Evolutionary conservation across 2,888 invertebrate genomes (phyloP), one percentile per base, ranked within the genome.

Genomic region (Phrixothrix hirtus): DNA sequence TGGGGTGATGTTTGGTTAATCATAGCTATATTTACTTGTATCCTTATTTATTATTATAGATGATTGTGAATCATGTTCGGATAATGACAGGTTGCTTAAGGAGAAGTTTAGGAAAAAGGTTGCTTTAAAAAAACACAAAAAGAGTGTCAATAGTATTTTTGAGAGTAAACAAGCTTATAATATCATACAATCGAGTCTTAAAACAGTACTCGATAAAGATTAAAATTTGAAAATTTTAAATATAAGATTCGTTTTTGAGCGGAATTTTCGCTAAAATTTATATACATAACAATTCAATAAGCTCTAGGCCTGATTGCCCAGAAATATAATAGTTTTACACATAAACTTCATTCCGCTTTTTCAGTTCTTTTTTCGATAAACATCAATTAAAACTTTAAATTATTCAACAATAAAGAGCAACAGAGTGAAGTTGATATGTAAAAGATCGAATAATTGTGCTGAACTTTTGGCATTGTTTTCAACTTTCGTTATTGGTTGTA

Each of bases 131-230:
- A 52, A 48, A 29, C 13, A 44, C 29, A 29, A 14, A 11, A 7
- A 36, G 29, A 36, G 59, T 58, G 60, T 54, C 63, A 64, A 64
- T 62, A 64, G 58, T 61, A 64, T 67, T 67, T 66, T 64, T 63
- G 60, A 65, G 62, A 68, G 66, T 68, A 68, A 66, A 66, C 65
- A 71, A 70, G 69, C 69, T 65, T 69, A 65, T 67, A 65, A 65
- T 66, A 65, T 62, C 63, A 60, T 59, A 63, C 61, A 64, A 55
- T 52, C 66, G 65, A 63, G 62, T 59, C 56, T 59, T 57, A 63
- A 62, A 64, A 61, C 55, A 52, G 59, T 58, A 59, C 62, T 54
- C 59, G 56, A 57, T 61, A 60, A 58, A 60, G 57, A 60, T 65
- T 63, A 54, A 61, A 64, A 58, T 55, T 55, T 49, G 52, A 55